These are phyloP conservation scores for Tribolium freemani DNA, from an alignment of 2,888 invertebrate species.

Conservation along the genomic window DNA sequence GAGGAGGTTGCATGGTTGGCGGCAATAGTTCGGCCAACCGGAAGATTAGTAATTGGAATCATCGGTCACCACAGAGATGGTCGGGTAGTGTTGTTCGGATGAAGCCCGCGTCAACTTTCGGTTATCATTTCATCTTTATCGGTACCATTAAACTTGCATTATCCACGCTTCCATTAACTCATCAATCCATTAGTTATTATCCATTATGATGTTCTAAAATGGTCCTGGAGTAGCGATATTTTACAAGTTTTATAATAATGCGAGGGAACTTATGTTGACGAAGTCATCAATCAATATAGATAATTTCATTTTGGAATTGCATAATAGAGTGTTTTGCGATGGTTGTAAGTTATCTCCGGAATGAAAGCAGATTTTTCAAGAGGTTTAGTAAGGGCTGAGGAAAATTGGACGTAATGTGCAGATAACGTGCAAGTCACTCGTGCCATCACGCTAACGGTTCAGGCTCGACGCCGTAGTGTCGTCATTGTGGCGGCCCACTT, in stretches of 20 bases:
- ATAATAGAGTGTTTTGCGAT: slow-evolving; percentile 59
- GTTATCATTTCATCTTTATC: slow-evolving; percentile 54
- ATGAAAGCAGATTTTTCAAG: slow-evolving; percentile 60
- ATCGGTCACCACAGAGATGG: slow-evolving; percentile 40
- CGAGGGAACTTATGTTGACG: slow-evolving; percentile 55
- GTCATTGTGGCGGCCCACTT: slow-evolving; percentile 52
- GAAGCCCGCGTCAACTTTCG: slow-evolving; percentile 43
- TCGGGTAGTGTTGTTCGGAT: slow-evolving; percentile 38
- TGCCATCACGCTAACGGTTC: slow-evolving; percentile 53
- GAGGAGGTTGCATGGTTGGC: slow-evolving; percentile 40
- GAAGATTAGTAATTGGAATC: slow-evolving; percentile 45
- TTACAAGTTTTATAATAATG: slow-evolving; percentile 58
- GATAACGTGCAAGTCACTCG: slow-evolving; percentile 63
- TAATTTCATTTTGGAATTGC: slow-evolving; percentile 64
- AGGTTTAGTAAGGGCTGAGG: slow-evolving; percentile 46
- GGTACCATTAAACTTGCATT: slow-evolving; percentile 57
- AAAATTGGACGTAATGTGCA: slow-evolving; percentile 54
- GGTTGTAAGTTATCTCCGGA: slow-evolving; percentile 58
- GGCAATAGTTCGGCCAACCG: slow-evolving; percentile 29
- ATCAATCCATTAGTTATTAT: slow-evolving; percentile 62
- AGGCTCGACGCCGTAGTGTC: slow-evolving; percentile 50
- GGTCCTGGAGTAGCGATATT: slow-evolving; percentile 54
- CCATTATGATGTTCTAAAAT: slow-evolving; percentile 54
- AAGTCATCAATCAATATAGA: slow-evolving; percentile 64
- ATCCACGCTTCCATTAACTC: slow-evolving; percentile 58